phyloP scores from a whole-genome alignment of 2,888 invertebrate genomes.

The Drosophila neonasuta region DNA sequence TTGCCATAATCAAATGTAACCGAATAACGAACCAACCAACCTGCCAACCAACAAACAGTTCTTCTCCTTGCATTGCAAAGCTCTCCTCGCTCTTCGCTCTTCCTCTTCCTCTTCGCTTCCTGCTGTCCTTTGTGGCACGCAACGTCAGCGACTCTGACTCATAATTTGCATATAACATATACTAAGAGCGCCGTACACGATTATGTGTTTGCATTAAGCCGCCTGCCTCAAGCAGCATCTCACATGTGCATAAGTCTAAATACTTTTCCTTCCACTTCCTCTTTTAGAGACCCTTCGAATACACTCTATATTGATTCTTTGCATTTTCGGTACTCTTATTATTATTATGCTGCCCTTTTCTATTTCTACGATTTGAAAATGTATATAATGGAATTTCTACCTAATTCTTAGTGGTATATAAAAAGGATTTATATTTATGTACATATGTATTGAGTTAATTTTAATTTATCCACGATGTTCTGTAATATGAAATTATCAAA shows the following conservation, averaged over 20 bases:
- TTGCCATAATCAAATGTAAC: conserved; percentile 75
- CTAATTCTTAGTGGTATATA: no score
- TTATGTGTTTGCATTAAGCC: conserved; percentile 65
- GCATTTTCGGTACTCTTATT: background rate
- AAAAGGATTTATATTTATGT: no score
- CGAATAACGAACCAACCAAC: conserved; percentile 79
- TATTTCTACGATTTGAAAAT: no score
- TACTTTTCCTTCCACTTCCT: background rate
- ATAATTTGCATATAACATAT: conserved; percentile 63
- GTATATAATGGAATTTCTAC: no score
- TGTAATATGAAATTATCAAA: no score
- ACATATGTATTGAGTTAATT: no score
- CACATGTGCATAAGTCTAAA: background rate
- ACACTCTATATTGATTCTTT: background rate
- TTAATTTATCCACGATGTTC: no score
- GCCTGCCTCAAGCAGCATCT: conserved; percentile 58
- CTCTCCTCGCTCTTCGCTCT: conserved; percentile 28
- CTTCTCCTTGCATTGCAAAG: background rate
- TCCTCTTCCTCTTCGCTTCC: conserved; percentile 6
- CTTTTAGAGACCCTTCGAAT: background rate
- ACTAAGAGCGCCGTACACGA: no score
- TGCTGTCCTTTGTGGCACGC: conserved; percentile 37
- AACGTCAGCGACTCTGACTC: conserved; percentile 23
- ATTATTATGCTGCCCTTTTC: no score
- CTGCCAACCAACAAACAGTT: conserved; percentile 35